Evolutionary conservation across 37 sponge, comb jelly and placozoan genomes (phyloP), one percentile per base, ranked within the genome.

Genomic region (Cladorhizidae sp.): DNA sequence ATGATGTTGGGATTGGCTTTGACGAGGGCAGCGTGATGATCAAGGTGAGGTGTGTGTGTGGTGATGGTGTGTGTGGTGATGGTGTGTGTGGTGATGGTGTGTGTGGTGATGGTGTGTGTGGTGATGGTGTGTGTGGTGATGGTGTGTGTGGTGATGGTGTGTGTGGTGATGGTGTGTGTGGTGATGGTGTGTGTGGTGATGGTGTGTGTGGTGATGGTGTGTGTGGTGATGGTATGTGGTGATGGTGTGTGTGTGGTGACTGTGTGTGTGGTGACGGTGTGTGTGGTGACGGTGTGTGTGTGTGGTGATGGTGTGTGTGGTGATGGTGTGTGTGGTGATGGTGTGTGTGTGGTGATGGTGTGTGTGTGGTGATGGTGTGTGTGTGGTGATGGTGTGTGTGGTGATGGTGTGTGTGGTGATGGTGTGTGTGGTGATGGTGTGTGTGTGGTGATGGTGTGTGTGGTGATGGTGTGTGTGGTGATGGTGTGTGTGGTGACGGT

Each of bases 1-100:
- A 98, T 76, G 86, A 86, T 57, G 75, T 98, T 40, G 92, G 90
- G 36, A 80, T 98, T 58, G 99, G 99, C 29, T 98, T 93, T 77
- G 99, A 98, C 55, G 99, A 98, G 59, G 99, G 99, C 26, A 85
- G 85, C 70, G 91, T 95, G 38, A 90, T 98, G 72, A 75, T 97
- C 38, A 94, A 89, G 88, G 95, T 95, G 58, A 55, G 81, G 41
- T 33, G 22, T 2, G n/a, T 29, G 14, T 58, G 26, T 5, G 3
- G 23, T 25, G 26, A 26, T 6, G 5, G 26, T 26, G 23, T 58
- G 2, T 28, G 61, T 28, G n/a, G 61, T 59, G 61, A 59, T 17
- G 61, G 61, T 59, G 61, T 6, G 28, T 28, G n/a, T n/a, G n/a
- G n/a, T n/a, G 61, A 39, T 5, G 9, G 21, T 37, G 21, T 31